Evolutionary conservation across 2,797 vertebrate species (phyloP).

Genomic region (Apogon talboti): DNA sequence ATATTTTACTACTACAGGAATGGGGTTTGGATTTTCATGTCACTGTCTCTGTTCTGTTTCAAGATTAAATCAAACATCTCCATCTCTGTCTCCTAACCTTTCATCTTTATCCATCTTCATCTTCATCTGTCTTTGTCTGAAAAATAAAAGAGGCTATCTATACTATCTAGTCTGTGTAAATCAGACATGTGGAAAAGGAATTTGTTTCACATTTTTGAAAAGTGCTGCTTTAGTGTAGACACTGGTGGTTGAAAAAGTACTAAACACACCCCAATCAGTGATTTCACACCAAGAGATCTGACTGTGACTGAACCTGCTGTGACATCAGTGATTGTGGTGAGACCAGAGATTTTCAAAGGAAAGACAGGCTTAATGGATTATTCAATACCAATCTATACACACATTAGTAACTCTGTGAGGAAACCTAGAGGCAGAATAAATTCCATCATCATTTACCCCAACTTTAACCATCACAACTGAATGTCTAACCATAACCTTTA

Average conservation of each 20-base stretch:
- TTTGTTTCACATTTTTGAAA: not conserved
- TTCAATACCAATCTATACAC: too few relatives aligned
- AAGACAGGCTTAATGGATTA: not conserved
- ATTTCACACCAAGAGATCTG: constrained; percentile 45
- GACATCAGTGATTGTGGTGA: constrained; percentile 33
- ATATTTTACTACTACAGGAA: not conserved
- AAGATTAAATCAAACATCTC: constrained; percentile 12
- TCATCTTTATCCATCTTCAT: constrained; percentile 4
- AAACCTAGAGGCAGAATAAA: too few relatives aligned
- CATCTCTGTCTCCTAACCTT: constrained; percentile 2
- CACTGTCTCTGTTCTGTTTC: constrained; percentile 12
- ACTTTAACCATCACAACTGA: too few relatives aligned
- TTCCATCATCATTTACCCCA: too few relatives aligned
- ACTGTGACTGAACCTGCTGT: constrained; percentile 37
- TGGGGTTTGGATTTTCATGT: not conserved
- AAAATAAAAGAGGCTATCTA: too few relatives aligned
- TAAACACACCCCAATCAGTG: constrained; percentile 39
- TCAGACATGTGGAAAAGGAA: not conserved
- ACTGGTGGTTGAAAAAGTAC: constrained; percentile 21
- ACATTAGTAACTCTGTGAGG: too few relatives aligned
- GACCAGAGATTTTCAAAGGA: constrained; percentile 16
- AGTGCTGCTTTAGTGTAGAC: constrained; percentile 1
- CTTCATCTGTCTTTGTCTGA: too few relatives aligned
- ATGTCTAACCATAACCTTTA: too few relatives aligned
- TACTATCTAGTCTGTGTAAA: too few relatives aligned